A percentile compares a stretch with the other conserved stretches of the same genome.
These are phyloP conservation scores for Lutraria lutraria DNA, from an alignment of 2,888 invertebrate genomes.

Conservation along the genomic window DNA sequence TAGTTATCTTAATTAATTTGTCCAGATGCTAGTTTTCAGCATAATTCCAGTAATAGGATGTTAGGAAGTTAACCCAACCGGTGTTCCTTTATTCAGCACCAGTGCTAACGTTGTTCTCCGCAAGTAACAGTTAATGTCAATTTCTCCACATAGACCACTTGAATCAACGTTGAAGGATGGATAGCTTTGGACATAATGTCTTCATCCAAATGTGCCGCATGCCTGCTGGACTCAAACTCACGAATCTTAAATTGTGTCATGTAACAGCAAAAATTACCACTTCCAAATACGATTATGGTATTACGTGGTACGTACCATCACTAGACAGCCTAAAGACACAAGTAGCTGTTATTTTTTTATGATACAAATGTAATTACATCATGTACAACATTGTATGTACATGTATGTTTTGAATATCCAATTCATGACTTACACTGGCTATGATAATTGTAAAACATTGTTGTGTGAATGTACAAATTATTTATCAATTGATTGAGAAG, in stretches of 20 bases:
- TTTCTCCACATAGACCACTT: too few relatives aligned
- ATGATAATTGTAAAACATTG: too few relatives aligned
- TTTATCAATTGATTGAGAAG: background rate
- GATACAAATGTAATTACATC: background rate
- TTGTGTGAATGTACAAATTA: background rate
- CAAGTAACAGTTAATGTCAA: too few relatives aligned
- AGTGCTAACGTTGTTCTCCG: too few relatives aligned
- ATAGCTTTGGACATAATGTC: too few relatives aligned
- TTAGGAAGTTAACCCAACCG: background rate
- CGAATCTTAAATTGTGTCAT: too few relatives aligned
- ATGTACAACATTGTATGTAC: background rate
- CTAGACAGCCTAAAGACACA: background rate
- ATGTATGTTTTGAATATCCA: background rate
- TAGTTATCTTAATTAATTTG: background rate
- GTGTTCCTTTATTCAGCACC: background rate
- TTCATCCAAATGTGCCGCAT: too few relatives aligned
- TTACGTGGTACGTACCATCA: background rate
- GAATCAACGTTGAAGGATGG: too few relatives aligned
- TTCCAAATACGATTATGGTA: too few relatives aligned
- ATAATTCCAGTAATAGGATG: background rate
- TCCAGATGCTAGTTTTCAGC: background rate
- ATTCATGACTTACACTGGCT: too few relatives aligned
- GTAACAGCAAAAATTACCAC: too few relatives aligned
- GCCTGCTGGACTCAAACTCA: too few relatives aligned
- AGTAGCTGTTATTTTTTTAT: background rate